Evolutionary conservation across 2,797 vertebrate species (phyloP).

Genomic region (Selene dorsalis): DNA sequence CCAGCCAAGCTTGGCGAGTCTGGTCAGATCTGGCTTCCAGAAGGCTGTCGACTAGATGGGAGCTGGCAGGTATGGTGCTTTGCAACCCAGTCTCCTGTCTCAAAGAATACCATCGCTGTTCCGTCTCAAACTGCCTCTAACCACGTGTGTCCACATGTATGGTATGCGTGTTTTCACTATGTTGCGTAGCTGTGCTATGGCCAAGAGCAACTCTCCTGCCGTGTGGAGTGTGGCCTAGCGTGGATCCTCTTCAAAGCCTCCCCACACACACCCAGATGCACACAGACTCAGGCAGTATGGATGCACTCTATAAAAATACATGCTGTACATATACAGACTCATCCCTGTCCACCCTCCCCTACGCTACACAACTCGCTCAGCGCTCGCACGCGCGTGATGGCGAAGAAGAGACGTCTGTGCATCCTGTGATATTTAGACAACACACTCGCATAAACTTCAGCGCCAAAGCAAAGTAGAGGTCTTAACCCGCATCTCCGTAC

Average conservation of each 20-base stretch:
- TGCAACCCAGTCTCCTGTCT: slow-evolving; percentile 72
- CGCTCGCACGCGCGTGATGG: background rate
- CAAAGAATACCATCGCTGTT: slow-evolving; percentile 61
- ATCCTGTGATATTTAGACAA: slow-evolving; percentile 12
- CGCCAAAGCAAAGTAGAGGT: slow-evolving; percentile 19
- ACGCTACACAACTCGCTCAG: background rate
- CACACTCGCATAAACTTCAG: slow-evolving; percentile 6
- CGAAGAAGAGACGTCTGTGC: background rate
- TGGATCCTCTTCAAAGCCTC: slow-evolving; percentile 63
- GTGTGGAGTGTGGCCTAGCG: slow-evolving; percentile 43
- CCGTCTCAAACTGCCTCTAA: slow-evolving; percentile 60
- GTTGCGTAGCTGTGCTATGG: slow-evolving; percentile 33
- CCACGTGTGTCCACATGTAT: slow-evolving; percentile 57
- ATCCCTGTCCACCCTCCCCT: slow-evolving; percentile 5
- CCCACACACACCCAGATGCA: slow-evolving; percentile 11
- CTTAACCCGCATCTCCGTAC: slow-evolving; percentile 23
- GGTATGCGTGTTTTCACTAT: slow-evolving; percentile 32
- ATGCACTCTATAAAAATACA: slow-evolving; percentile 3
- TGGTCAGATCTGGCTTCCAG: slow-evolving; percentile 60
- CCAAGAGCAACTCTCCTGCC: slow-evolving; percentile 54
- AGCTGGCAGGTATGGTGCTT: slow-evolving; percentile 65
- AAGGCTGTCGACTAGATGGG: slow-evolving; percentile 51
- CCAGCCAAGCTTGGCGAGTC: slow-evolving; percentile 42
- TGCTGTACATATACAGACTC: slow-evolving; percentile 2
- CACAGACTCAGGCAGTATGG: slow-evolving; percentile 17